Conservation (phyloP, 1,140 invertebrate species). For the Rhynchophorus ferrugineus region DNA sequence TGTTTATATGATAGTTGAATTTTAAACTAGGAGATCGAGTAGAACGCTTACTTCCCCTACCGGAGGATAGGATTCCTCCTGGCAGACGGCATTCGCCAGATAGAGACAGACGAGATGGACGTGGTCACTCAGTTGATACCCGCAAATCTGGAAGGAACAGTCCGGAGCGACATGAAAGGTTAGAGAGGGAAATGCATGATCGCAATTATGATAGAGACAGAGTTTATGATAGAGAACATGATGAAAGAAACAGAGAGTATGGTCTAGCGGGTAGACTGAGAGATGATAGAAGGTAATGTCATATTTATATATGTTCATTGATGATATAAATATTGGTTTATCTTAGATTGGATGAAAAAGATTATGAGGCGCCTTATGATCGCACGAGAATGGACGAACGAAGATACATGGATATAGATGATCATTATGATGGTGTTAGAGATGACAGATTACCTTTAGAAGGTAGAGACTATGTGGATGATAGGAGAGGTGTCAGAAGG, state of each 20-base stretch:
- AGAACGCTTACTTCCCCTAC: slow-evolving; percentile 35
- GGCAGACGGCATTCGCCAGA: slow-evolving; percentile 31
- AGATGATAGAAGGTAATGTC: slow-evolving; percentile 9
- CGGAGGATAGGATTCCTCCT: slow-evolving; percentile 36
- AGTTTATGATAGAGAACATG: slow-evolving; percentile 24
- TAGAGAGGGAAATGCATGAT: slow-evolving; percentile 26
- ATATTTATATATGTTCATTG: too few relatives aligned
- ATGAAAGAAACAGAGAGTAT: slow-evolving; percentile 16
- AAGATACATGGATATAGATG: slow-evolving; percentile 34
- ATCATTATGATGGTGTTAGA: slow-evolving; percentile 32
- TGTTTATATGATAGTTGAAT: neutral
- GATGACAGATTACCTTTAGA: slow-evolving; percentile 34
- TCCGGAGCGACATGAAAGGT: slow-evolving; percentile 27
- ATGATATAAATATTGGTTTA: too few relatives aligned
- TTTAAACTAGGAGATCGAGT: slow-evolving; percentile 24
- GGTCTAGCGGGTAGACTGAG: slow-evolving; percentile 4
- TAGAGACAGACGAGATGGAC: slow-evolving; percentile 26
- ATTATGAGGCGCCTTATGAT: slow-evolving; percentile 37
- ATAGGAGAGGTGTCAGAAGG: slow-evolving; percentile 27
- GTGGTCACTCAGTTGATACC: slow-evolving; percentile 22
- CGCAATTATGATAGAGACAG: slow-evolving; percentile 28
- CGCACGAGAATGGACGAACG: slow-evolving; percentile 32
- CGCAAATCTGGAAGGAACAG: slow-evolving; percentile 27
- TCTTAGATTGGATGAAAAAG: slow-evolving; percentile 33
- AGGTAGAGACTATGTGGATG: slow-evolving; percentile 33